Conservation (phyloP, 1,140 invertebrate genomes). For the Caerostris extrusa region DNA sequence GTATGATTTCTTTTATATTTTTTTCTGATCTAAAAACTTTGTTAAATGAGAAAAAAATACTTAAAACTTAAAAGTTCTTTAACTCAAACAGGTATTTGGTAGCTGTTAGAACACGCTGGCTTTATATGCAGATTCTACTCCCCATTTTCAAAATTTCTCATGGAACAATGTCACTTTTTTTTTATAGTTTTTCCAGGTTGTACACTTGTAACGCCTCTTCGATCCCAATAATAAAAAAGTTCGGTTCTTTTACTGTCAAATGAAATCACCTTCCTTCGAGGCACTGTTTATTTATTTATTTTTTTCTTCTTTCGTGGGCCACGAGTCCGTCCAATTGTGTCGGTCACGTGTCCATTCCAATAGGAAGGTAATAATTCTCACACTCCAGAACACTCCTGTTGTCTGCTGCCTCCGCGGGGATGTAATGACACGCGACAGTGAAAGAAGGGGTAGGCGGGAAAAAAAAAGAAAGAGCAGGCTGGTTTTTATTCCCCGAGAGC, state of each 20-base stretch:
- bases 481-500: not conserved
- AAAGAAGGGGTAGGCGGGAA: not conserved
- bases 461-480: not conserved
- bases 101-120: not conserved
- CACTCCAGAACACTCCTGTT: not conserved
- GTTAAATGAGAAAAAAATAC: not conserved
- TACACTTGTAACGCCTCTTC: not conserved
- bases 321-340: slow-evolving; percentile 5
- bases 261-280: slow-evolving; percentile 50
- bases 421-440: not conserved
- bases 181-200: not conserved
- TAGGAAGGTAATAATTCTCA: slow-evolving; percentile 29
- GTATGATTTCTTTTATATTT: not conserved
- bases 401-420: not conserved
- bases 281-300: not conserved
- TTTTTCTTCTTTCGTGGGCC: not conserved
- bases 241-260: slow-evolving; percentile 34
- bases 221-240: not conserved
- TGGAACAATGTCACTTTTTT: not conserved
- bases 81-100: not conserved
- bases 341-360: slow-evolving; percentile 47
- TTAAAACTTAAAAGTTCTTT: not conserved
- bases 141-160: slow-evolving; percentile 26
- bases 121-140: not conserved
- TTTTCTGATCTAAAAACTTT: not conserved